These are phyloP conservation scores for Drosophila paulistorum DNA, from an alignment of 1,140 invertebrate species.

Conservation along the genomic window DNA sequence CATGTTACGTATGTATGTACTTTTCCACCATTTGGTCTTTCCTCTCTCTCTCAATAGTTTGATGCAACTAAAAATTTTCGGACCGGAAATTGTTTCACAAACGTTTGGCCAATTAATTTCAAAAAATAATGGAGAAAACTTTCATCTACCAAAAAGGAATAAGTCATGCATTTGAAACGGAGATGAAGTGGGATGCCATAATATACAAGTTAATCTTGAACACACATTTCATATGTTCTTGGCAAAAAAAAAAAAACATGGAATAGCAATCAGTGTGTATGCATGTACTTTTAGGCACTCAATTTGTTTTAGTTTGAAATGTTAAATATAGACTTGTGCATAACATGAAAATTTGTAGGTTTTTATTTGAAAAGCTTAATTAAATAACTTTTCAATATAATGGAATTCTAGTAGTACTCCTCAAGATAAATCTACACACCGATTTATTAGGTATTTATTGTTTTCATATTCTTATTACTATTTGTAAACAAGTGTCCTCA, in stretches of 20 bases:
- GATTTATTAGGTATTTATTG: no score
- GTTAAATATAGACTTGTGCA: not conserved
- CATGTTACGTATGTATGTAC: no score
- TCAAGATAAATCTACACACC: no score
- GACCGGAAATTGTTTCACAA: constrained; percentile 80
- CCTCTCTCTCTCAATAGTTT: constrained; percentile 11
- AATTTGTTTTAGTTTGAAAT: not conserved
- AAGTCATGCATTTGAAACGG: constrained; percentile 9
- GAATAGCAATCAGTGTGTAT: not conserved
- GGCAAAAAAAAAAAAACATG: not conserved
- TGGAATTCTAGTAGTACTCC: no score
- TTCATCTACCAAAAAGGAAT: constrained; percentile 8
- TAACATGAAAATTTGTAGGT: no score
- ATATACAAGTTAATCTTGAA: constrained; percentile 1
- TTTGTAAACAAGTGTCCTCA: no score
- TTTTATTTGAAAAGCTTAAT: no score
- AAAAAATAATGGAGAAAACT: constrained; percentile 62
- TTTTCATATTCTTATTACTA: no score
- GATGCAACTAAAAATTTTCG: constrained; percentile 57
- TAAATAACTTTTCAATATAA: no score
- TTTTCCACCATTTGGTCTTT: not conserved
- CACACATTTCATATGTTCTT: not conserved
- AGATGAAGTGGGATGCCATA: constrained; percentile 1
- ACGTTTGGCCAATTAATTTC: constrained; percentile 72
- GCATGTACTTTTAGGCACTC: not conserved